Conservation (phyloP, 2,113 vertebrate genomes). For the Sorex araneus region DNA sequence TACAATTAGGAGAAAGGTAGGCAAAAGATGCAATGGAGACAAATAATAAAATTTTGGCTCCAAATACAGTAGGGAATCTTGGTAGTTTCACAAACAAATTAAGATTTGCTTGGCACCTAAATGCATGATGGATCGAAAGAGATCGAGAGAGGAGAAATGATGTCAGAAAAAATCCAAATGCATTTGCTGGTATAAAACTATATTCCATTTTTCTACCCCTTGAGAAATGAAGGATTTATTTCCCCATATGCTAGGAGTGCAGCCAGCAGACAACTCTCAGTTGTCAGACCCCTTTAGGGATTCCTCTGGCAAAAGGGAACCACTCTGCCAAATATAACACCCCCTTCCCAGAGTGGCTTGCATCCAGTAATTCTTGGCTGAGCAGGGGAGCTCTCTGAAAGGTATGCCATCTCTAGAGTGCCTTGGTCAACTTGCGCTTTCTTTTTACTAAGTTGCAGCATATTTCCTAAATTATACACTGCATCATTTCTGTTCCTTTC, state of each 20-base stretch:
- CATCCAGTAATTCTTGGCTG: not conserved
- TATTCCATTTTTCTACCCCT: not conserved
- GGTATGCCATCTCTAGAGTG: not conserved
- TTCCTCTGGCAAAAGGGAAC: not conserved
- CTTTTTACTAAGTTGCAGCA: not conserved
- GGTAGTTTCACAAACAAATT: not conserved
- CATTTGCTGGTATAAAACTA: not conserved
- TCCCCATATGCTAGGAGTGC: not conserved
- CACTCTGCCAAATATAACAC: accelerated
- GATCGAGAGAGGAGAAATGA: not conserved
- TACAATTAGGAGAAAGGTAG: not conserved
- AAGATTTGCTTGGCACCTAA: constrained; percentile 10
- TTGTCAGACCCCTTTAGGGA: not conserved
- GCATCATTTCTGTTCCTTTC: not conserved
- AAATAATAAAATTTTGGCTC: not conserved
- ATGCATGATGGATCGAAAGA: not conserved
- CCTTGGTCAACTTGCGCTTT: not conserved
- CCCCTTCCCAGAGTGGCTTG: accelerated
- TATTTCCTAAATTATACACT: not conserved
- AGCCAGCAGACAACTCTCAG: not conserved
- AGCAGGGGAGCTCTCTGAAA: not conserved
- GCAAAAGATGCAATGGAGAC: not conserved
- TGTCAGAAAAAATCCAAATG: constrained; percentile 23
- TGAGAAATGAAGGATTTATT: not conserved
- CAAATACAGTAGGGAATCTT: not conserved